Percentiles rank a stretch among this genome's conserved stretches.
These are phyloP conservation scores for Melanotaenia boesemani DNA, from an alignment of 2,797 vertebrate genomes.

Conservation along the genomic window DNA sequence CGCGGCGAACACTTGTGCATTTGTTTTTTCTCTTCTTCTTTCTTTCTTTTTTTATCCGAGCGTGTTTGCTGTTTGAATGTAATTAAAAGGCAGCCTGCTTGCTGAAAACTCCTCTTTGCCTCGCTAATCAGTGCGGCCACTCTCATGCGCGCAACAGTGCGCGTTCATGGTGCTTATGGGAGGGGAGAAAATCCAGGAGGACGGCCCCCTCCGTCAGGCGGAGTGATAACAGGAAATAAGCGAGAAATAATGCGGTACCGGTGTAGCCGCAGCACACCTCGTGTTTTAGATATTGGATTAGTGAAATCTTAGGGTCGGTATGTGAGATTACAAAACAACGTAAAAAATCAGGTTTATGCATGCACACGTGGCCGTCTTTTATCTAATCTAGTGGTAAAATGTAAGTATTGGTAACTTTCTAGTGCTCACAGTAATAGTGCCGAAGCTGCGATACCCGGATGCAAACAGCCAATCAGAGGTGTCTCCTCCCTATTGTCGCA, in stretches of 20 bases:
- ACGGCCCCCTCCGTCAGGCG: background rate
- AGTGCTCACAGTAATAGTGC: background rate
- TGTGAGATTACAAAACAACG: rapidly evolving
- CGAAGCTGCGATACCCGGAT: conserved; percentile 21
- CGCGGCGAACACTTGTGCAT: conserved; percentile 26
- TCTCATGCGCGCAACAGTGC: conserved; percentile 64
- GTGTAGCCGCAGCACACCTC: background rate
- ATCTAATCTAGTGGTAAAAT: background rate
- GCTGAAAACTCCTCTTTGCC: conserved; percentile 61
- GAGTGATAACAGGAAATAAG: conserved; percentile 44
- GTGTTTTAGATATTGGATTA: background rate
- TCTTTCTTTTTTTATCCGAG: conserved; percentile 28
- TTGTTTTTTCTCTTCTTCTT: background rate
- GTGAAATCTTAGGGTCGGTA: background rate
- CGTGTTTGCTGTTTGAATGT: conserved; percentile 32
- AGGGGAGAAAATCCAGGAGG: conserved; percentile 39
- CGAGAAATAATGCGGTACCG: background rate
- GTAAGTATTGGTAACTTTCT: background rate
- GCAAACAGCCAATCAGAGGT: conserved; percentile 34
- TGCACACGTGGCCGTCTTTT: rapidly evolving
- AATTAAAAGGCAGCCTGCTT: conserved; percentile 54
- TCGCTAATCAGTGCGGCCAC: conserved; percentile 82
- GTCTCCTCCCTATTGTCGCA: conserved; percentile 66
- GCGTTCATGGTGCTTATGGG: conserved; percentile 70
- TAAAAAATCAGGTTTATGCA: rapidly evolving